Evolutionary conservation across 2,888 invertebrate species (phyloP).

Genomic region (Osedax fenrisi): DNA sequence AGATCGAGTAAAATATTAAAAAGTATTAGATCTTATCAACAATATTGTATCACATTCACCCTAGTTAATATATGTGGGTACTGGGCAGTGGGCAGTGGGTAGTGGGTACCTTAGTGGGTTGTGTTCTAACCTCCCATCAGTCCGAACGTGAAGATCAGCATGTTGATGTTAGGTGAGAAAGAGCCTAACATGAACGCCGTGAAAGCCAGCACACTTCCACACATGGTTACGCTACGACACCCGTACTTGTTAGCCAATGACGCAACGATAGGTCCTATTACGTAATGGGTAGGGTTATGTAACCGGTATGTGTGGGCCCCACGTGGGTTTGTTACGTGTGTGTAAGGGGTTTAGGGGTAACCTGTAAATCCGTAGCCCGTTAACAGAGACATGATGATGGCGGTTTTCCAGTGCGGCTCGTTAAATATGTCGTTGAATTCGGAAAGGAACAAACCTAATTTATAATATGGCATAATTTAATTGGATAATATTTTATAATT

Average conservation of each 20-base stretch:
- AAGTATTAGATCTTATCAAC: no score
- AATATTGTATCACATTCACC: no score
- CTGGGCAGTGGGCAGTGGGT: no score
- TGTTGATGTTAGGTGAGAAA: conserved; percentile 41
- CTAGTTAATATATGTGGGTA: no score
- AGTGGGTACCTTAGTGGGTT: no score
- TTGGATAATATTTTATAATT: no score
- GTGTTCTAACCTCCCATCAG: conserved; percentile 43
- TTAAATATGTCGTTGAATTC: background rate
- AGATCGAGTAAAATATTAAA: no score
- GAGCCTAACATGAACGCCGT: conserved; percentile 39
- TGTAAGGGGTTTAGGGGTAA: no score
- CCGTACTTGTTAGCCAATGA: conserved; percentile 84
- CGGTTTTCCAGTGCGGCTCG: background rate
- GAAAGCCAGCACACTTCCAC: conserved; percentile 39
- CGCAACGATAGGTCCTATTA: conserved; percentile 76
- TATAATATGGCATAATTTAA: no score
- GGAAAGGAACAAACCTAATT: background rate
- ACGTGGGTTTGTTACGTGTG: no score
- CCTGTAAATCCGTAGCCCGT: background rate
- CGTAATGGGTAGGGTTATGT: no score
- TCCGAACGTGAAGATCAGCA: conserved; percentile 44
- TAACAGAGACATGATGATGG: background rate
- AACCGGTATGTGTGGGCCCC: no score
- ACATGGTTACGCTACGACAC: conserved; percentile 60